Percentiles rank a stretch among this genome's conserved stretches.
Conservation (phyloP, 2,113 vertebrate genomes). For the Diglossa brunneiventris region DNA sequence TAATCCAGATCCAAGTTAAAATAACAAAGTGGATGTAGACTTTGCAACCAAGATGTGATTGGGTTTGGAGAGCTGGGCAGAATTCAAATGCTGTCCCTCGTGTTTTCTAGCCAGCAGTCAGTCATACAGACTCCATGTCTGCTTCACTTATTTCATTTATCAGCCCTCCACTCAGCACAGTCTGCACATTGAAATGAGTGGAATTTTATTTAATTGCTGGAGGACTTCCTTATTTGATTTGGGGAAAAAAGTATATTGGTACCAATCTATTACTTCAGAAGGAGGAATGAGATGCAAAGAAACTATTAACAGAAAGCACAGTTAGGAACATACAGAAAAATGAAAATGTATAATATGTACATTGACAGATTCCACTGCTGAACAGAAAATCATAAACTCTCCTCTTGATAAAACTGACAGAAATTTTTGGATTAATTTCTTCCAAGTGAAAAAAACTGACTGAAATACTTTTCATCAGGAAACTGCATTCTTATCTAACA, state of each 20-base stretch:
- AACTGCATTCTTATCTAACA: not conserved
- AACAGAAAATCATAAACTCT: not conserved
- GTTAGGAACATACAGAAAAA: not conserved
- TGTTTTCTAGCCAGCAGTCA: not conserved
- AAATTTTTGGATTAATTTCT: not conserved
- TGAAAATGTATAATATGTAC: not conserved
- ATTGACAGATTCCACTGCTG: not conserved
- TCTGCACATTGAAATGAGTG: not conserved
- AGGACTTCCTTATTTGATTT: not conserved
- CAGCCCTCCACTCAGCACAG: not conserved
- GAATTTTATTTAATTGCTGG: not conserved
- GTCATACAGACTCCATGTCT: accelerated
- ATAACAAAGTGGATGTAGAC: not conserved
- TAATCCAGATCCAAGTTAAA: not conserved
- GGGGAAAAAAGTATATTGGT: not conserved
- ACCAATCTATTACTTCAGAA: not conserved
- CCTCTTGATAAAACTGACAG: not conserved
- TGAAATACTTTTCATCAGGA: not conserved
- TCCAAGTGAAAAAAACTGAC: not conserved
- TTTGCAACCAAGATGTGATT: not conserved
- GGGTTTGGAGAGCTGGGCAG: not conserved
- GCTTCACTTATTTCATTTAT: not conserved
- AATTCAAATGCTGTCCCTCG: not conserved
- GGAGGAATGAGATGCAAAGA: not conserved
- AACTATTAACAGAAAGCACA: not conserved